Percentiles rank a stretch among this genome's conserved stretches.
phyloP scores from a whole-genome alignment of 2,797 vertebrate species.

The Hippopotamyrus pictus region DNA sequence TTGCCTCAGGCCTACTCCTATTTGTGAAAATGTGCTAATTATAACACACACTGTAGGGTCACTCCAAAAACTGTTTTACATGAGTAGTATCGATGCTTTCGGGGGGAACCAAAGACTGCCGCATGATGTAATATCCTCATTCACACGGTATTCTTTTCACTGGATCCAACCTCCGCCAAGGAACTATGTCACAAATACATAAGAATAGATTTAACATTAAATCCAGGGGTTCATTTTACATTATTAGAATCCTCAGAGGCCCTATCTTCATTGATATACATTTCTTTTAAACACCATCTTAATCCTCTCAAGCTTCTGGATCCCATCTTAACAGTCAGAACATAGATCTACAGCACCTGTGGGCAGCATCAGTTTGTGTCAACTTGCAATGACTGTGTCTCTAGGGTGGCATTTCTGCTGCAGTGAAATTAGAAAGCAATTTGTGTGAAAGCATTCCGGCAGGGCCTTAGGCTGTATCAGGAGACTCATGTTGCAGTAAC shows the following conservation, averaged over 20 bases:
- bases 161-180: neutral
- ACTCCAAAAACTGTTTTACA: neutral
- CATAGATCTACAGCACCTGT: neutral
- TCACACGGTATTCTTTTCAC: neutral
- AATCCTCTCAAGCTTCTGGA: neutral
- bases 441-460: neutral
- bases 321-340: neutral
- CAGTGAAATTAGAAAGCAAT: conserved; percentile 4
- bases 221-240: neutral
- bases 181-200: neutral
- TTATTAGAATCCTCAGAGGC: neutral
- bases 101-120: neutral
- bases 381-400: neutral
- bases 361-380: neutral
- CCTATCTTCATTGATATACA: neutral
- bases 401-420: neutral
- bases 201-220: neutral
- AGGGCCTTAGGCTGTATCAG: neutral
- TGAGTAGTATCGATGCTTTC: neutral
- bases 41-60: neutral
- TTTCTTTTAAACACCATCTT: neutral
- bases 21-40: neutral
- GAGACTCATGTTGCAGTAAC: neutral
- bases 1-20: neutral
- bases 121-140: neutral